phyloP scores from a whole-genome alignment of 2,113 vertebrate genomes.

The Dolichallabes microphthalmus region DNA sequence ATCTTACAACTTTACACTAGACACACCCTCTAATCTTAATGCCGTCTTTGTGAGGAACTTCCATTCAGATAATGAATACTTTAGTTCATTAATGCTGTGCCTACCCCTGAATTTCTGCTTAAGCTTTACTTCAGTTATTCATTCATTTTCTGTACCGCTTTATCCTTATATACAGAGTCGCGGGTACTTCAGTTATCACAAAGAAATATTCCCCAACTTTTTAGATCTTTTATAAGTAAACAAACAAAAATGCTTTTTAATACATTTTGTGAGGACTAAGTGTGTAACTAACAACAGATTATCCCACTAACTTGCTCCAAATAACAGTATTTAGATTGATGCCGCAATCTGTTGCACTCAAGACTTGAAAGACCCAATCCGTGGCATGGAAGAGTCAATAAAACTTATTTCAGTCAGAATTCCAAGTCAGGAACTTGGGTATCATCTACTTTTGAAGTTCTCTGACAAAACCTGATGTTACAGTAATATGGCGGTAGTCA shows the following conservation, averaged over 20 bases:
- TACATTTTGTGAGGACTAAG: background rate
- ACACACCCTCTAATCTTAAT: background rate
- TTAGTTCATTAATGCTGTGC: background rate
- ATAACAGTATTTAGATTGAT: background rate
- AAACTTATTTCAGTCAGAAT: background rate
- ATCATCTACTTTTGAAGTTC: no score
- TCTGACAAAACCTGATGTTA: background rate
- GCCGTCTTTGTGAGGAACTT: background rate
- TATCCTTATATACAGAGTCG: no score
- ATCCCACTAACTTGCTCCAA: background rate
- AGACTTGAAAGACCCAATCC: background rate
- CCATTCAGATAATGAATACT: background rate
- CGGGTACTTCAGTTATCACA: no score
- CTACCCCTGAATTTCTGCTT: no score
- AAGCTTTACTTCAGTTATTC: no score
- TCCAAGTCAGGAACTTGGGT: background rate
- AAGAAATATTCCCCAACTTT: background rate
- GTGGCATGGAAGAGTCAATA: background rate
- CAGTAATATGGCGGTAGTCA: background rate
- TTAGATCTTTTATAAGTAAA: background rate
- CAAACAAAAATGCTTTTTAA: background rate
- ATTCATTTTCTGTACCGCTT: no score
- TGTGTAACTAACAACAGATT: background rate
- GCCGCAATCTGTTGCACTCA: background rate
- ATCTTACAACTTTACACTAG: background rate